Base-by-base conservation (phyloP, 2,113 vertebrate genomes). In the Chrysochloris asiatica region DNA sequence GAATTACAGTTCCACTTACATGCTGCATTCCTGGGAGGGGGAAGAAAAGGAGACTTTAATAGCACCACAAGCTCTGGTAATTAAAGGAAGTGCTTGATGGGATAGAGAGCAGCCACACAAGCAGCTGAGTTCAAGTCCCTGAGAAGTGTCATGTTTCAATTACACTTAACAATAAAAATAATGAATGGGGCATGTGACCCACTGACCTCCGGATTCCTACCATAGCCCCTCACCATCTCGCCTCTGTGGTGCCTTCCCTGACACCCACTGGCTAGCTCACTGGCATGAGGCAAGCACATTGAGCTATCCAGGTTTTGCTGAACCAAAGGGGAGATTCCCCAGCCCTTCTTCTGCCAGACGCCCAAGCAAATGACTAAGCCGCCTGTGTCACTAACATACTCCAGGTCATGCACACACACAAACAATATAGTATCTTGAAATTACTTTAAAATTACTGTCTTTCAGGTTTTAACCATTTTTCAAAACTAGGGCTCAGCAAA, bases 381-480 rank as follows among this genome's bases (percentile, higher is more conserved):
- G 77, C 76, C 75, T 43, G 67, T 72, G 86, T 89, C 95, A 54
- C 69, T 94, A 91, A 90, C 67, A 16, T 91, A 95, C 95, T 96
- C 95, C 48, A 75, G 79, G 89, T 85, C 92, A 82, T 33, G 94
- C 71, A 78, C 75, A 76, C 26, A 38, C 91, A 61, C 92, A 96
- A 59, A 96, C 52, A 69, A 95, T 95, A 97, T 6, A 63, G 75
- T 19, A 86, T 84, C 87, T 97, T 82, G 83, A 95, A 95, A 97
- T 94, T 93, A 93, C 93, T 92, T 89, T 88, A 81, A 86, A 78
- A 95, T 94, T 81, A 90, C 91, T 79, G 76, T 93, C 95, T 96
- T 59, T 96, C 6, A 79, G 89, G 93, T 96, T 97, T 97, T 96
- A 93, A 93, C 87, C 30, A 8, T 95, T 59, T 93, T 86, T 67